Evolutionary conservation across 2,113 vertebrate genomes (phyloP).

Genomic region (Muntiacus muntjak): DNA sequence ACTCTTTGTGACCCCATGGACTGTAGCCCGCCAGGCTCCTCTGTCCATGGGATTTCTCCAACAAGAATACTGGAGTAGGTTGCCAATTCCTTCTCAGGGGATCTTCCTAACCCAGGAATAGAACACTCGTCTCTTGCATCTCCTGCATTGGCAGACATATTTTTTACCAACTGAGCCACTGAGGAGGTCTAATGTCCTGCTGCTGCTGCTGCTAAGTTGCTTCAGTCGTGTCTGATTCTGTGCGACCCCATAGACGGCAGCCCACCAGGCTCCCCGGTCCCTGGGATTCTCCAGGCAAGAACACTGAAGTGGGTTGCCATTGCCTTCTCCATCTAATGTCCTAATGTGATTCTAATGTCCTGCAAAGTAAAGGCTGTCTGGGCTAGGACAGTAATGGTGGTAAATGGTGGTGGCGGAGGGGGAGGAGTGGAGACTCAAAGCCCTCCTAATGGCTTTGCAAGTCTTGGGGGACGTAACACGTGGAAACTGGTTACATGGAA

Average conservation of each 20-base stretch:
- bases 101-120: not conserved
- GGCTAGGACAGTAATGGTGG: no score
- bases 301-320: no score
- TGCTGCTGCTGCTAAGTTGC: no score
- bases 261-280: no score
- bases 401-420: no score
- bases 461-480: rapidly evolving
- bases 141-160: not conserved
- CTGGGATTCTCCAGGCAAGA: no score
- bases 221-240: no score
- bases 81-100: not conserved
- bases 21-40: not conserved
- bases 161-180: not conserved
- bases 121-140: not conserved
- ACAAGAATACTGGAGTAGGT: not conserved
- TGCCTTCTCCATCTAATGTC: not conserved
- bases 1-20: not conserved
- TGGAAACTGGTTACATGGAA: not conserved
- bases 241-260: no score
- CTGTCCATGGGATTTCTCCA: not conserved
- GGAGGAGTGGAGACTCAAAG: no score
- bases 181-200: not conserved
- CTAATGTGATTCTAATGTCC: not conserved
- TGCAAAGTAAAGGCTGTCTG: not conserved
- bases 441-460: not conserved